Evolutionary conservation across 2,888 invertebrate species (phyloP).

Genomic region (Mellilla xanthometata): DNA sequence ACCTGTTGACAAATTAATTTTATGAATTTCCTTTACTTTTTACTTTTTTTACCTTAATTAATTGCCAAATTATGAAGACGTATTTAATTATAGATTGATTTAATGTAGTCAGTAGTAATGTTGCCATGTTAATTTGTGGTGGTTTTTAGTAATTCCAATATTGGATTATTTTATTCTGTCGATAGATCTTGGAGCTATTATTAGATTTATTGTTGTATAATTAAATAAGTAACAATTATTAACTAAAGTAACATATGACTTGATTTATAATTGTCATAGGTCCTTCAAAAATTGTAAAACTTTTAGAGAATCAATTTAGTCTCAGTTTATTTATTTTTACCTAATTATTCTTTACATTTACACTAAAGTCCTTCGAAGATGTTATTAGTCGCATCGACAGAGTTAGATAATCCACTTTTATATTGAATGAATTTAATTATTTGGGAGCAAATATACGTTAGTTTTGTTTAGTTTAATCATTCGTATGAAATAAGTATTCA

Average conservation of each 20-base stretch:
- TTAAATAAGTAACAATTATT: too few relatives aligned
- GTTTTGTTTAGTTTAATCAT: slow-evolving; percentile 27
- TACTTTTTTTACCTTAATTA: slow-evolving; percentile 14
- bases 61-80: slow-evolving; percentile 34
- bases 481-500: slow-evolving; percentile 4
- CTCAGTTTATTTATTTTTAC: too few relatives aligned
- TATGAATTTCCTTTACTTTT: slow-evolving; percentile 22
- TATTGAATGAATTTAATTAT: slow-evolving; percentile 34
- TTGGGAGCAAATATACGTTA: slow-evolving; percentile 34
- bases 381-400: not conserved
- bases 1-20: slow-evolving; percentile 15
- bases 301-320: too few relatives aligned
- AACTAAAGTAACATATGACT: too few relatives aligned
- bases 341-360: too few relatives aligned
- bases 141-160: slow-evolving; percentile 17
- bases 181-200: too few relatives aligned
- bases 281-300: too few relatives aligned
- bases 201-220: too few relatives aligned
- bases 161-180: slow-evolving; percentile 17
- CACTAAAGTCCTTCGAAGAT: too few relatives aligned
- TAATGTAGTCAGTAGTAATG: slow-evolving; percentile 38
- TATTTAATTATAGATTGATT: slow-evolving; percentile 28
- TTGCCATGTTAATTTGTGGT: slow-evolving; percentile 52
- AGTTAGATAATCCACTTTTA: slow-evolving; percentile 5
- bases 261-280: too few relatives aligned